These are phyloP conservation scores for Microhierax caerulescens DNA, from an alignment of 2,797 vertebrate genomes.

Conservation along the genomic window DNA sequence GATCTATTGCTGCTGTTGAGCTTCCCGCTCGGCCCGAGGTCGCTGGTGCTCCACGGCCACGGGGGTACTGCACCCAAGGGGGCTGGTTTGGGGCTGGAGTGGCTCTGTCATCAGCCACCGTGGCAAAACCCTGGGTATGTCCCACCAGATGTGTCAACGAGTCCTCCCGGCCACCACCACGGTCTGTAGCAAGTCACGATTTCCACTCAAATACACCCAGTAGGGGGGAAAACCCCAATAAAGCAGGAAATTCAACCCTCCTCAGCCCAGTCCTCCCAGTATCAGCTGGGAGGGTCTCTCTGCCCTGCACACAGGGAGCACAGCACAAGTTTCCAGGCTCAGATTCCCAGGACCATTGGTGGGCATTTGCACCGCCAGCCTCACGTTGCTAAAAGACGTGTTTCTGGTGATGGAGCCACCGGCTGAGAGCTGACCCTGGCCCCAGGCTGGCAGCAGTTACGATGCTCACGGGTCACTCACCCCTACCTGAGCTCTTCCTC, in stretches of 20 bases:
- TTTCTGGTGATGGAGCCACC: not conserved
- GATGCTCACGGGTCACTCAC: no score
- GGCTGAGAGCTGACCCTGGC: not conserved
- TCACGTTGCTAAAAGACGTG: fast-evolving
- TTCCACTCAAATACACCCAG: not conserved
- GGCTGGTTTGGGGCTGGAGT: not conserved
- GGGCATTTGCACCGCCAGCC: not conserved
- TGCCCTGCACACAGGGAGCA: not conserved
- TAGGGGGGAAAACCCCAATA: not conserved
- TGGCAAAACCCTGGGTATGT: fast-evolving
- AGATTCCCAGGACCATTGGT: not conserved
- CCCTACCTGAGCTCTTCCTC: not conserved
- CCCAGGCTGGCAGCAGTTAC: not conserved
- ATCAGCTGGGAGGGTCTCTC: not conserved
- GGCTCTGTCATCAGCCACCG: not conserved
- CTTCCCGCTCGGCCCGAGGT: fast-evolving
- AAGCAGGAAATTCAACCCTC: not conserved
- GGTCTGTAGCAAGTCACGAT: fast-evolving
- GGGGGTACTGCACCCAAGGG: not conserved
- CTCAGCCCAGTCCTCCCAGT: not conserved
- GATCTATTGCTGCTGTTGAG: fast-evolving
- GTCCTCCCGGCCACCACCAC: not conserved
- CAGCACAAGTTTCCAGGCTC: not conserved
- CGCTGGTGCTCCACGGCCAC: fast-evolving
- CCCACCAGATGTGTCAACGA: not conserved